Evolutionary conservation across 1,140 invertebrate species (phyloP).

Genomic region (Lerema accius): DNA sequence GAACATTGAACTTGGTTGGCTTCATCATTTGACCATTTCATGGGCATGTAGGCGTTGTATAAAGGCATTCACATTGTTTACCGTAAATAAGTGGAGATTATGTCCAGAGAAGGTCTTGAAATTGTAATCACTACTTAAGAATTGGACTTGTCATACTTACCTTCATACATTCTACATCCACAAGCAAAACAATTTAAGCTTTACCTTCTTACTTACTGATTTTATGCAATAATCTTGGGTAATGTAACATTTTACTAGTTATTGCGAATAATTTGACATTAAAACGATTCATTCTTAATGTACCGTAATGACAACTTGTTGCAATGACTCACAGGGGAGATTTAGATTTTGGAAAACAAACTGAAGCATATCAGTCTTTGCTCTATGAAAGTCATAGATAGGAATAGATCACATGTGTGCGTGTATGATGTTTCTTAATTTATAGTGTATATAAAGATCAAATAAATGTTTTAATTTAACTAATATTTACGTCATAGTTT

Average conservation of each 20-base stretch:
- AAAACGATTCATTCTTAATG: not conserved
- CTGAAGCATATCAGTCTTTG: conserved; percentile 17
- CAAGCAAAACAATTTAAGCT: too few species aligned
- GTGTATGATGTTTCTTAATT: conserved; percentile 1
- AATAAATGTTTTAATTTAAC: conserved; percentile 15
- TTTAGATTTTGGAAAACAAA: not conserved
- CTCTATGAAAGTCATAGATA: conserved; percentile 27
- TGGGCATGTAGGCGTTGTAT: conserved; percentile 28
- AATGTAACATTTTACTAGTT: conserved; percentile 41
- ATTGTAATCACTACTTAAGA: too few species aligned
- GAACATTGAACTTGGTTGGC: conserved; percentile 37
- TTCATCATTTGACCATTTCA: conserved; percentile 28
- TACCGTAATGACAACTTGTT: conserved; percentile 57
- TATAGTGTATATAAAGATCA: conserved; percentile 28
- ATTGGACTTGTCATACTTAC: too few species aligned
- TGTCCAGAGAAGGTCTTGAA: too few species aligned
- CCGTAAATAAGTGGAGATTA: not conserved
- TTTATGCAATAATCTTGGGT: conserved; percentile 36
- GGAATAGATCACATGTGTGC: not conserved
- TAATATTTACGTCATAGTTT: conserved; percentile 10
- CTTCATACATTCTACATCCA: too few species aligned
- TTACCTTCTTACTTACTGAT: not conserved
- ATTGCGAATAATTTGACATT: conserved; percentile 74
- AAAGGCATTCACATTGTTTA: not conserved
- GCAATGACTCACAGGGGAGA: conserved; percentile 39